Conservation (phyloP, 2,113 vertebrate genomes). For the Grallaria varia region DNA sequence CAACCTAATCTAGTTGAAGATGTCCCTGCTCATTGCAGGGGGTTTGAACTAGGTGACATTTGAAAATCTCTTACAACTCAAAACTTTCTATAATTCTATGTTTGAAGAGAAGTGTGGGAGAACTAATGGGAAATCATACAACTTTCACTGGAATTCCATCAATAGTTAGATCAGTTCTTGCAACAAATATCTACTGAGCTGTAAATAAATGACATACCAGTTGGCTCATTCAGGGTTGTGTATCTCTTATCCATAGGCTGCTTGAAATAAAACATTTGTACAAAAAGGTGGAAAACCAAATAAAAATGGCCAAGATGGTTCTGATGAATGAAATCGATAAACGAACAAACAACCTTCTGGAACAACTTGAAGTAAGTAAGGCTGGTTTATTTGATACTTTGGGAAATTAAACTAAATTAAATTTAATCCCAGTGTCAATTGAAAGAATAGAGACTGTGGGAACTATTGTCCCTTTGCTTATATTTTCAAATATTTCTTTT, state of each 20-base stretch:
- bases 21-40: background rate
- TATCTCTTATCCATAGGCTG: constrained; percentile 75
- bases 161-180: background rate
- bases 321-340: constrained; percentile 97
- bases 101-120: background rate
- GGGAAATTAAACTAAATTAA: constrained; percentile 8
- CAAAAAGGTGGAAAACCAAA: constrained; percentile 95
- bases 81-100: background rate
- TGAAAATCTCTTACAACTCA: background rate
- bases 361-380: constrained; percentile 91
- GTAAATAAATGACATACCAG: background rate
- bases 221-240: background rate
- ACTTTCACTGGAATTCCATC: background rate
- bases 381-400: background rate
- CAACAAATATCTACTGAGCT: background rate
- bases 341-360: constrained; percentile 91
- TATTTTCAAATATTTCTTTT: background rate
- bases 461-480: background rate
- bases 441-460: background rate
- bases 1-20: background rate
- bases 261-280: constrained; percentile 92
- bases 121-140: background rate
- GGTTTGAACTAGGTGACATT: background rate
- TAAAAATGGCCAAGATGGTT: constrained; percentile 98
- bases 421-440: background rate